phyloP scores from a whole-genome alignment of 2,888 invertebrate species.

The Drosophila bunnanda region DNA sequence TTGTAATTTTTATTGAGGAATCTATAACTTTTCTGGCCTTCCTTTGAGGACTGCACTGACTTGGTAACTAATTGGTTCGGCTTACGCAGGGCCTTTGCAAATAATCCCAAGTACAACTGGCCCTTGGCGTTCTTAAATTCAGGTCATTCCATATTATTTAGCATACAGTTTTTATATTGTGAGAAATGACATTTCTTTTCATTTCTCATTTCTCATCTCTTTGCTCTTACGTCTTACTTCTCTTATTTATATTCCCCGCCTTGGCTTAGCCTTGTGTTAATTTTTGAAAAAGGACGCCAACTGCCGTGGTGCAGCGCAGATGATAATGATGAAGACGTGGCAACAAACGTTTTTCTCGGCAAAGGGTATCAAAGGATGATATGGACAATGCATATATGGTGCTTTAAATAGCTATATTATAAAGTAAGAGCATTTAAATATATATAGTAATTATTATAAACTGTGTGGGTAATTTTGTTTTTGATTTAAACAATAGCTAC shows the following conservation, averaged over 20 bases:
- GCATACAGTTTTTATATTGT: conserved; percentile 52
- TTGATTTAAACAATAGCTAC: no score
- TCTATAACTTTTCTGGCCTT: background rate
- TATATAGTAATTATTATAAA: no score
- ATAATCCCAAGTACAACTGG: background rate
- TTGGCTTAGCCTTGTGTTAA: conserved; percentile 64
- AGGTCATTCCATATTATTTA: conserved; percentile 65
- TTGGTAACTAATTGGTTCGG: conserved; percentile 3
- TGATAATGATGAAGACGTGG: conserved; percentile 71
- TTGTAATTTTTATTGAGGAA: background rate
- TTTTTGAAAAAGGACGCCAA: conserved; percentile 72
- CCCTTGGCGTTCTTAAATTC: conserved; percentile 39
- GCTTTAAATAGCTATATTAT: background rate
- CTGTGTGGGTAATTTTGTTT: no score
- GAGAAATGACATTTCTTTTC: conserved; percentile 54
- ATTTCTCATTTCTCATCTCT: conserved; percentile 23
- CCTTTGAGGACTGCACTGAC: background rate
- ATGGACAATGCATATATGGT: background rate
- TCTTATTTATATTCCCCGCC: conserved; percentile 19
- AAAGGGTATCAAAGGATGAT: conserved; percentile 5
- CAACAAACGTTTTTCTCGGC: conserved; percentile 27
- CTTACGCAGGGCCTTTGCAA: background rate
- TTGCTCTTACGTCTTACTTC: conserved; percentile 2
- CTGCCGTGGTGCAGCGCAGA: conserved; percentile 64
- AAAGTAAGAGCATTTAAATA: no score